A percentile compares a stretch with the other conserved stretches of the same genome.
phyloP scores from a whole-genome alignment of 1,140 invertebrate species.

The Dreissena polymorpha region DNA sequence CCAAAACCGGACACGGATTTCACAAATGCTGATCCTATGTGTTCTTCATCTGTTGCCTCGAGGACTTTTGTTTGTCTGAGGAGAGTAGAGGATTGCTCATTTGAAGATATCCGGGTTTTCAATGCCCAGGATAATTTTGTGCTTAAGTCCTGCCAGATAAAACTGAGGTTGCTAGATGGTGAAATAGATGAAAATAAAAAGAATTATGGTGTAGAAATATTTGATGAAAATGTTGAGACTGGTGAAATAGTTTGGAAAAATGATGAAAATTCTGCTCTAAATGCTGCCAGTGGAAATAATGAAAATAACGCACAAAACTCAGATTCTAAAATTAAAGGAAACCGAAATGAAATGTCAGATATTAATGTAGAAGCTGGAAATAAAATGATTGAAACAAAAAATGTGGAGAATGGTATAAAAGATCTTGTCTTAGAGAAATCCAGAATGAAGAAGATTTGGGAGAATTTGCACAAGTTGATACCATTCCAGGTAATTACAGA shows the following conservation, averaged over 20 bases:
- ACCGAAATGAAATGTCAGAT: too few species aligned
- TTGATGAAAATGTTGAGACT: not conserved
- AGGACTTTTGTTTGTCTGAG: slow-evolving; percentile 44
- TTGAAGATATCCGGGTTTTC: slow-evolving; percentile 50
- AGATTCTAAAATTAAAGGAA: too few species aligned
- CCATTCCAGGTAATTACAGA: slow-evolving; percentile 31
- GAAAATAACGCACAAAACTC: too few species aligned
- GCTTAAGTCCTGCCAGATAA: slow-evolving; percentile 49
- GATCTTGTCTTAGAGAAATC: too few species aligned
- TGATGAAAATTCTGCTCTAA: not conserved
- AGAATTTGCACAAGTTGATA: slow-evolving; percentile 9
- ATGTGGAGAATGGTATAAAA: not conserved
- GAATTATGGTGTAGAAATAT: not conserved
- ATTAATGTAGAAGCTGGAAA: not conserved
- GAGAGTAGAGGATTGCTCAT: slow-evolving; percentile 33
- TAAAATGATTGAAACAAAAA: not conserved
- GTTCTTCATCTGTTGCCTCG: slow-evolving; percentile 34
- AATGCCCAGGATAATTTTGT: slow-evolving; percentile 62
- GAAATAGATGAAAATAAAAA: slow-evolving; percentile 16
- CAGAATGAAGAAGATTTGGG: not conserved
- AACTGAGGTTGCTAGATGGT: slow-evolving; percentile 32
- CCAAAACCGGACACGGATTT: slow-evolving; percentile 8
- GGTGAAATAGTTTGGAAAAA: not conserved
- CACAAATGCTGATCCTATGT: not conserved
- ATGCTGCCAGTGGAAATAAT: too few species aligned